These are phyloP conservation scores for Emys orbicularis DNA, from an alignment of 2,797 vertebrate species.

Conservation along the genomic window DNA sequence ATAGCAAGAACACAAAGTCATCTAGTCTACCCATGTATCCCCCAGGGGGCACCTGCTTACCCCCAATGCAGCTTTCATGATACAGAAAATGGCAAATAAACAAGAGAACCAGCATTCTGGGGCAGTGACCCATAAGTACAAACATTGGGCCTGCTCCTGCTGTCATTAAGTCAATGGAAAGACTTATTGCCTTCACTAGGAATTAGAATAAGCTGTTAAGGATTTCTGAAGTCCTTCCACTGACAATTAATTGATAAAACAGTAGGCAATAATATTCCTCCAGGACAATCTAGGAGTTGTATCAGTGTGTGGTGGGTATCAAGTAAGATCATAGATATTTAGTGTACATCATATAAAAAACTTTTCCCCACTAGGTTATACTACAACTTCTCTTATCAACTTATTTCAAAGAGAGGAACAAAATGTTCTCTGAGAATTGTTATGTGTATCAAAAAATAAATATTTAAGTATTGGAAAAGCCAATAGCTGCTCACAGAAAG, in stretches of 20 bases:
- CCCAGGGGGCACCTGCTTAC: accelerated
- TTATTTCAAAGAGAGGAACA: not conserved
- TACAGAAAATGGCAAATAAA: accelerated
- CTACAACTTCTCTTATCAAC: not conserved
- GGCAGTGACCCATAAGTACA: not conserved
- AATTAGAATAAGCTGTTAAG: not conserved
- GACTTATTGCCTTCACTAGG: not conserved
- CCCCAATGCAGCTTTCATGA: not conserved
- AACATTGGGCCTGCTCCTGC: not conserved
- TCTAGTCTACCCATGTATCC: accelerated
- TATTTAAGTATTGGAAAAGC: not conserved
- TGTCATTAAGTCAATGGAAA: not conserved
- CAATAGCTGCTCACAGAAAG: not conserved
- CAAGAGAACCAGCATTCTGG: not conserved
- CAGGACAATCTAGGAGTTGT: not conserved
- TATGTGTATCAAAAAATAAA: not conserved
- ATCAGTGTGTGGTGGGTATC: not conserved
- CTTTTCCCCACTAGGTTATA: not conserved
- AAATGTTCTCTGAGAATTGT: not conserved
- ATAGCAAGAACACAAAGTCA: not conserved
- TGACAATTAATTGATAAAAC: not conserved
- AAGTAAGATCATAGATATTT: not conserved
- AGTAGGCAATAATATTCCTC: not conserved
- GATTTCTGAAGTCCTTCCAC: not conserved
- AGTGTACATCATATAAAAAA: accelerated